Evolutionary conservation across 2,888 invertebrate species (phyloP).

Genomic region (Torymus tubicola): DNA sequence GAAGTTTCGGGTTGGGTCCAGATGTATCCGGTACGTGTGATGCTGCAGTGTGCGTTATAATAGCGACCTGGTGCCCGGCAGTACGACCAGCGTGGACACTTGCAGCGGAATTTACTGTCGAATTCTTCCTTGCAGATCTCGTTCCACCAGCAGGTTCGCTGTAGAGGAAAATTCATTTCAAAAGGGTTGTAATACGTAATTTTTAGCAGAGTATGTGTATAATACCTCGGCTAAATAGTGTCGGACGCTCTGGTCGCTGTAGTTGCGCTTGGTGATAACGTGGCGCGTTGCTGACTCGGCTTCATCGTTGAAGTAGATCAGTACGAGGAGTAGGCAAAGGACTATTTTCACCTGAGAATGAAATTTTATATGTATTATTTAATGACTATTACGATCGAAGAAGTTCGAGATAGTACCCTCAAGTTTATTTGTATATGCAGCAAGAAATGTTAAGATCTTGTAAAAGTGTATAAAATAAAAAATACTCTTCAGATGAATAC

Average conservation of each 20-base stretch:
- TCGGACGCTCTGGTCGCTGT: constrained; percentile 88
- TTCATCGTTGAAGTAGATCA: constrained; percentile 28
- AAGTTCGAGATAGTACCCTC: too few species aligned
- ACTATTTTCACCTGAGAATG: constrained; percentile 44
- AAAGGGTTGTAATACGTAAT: neutral
- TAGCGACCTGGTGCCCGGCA: constrained; percentile 92
- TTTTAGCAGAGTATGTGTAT: constrained; percentile 63
- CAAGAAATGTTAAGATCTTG: too few species aligned
- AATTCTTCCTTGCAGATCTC: constrained; percentile 96
- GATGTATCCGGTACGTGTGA: constrained; percentile 93
- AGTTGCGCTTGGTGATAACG: constrained; percentile 81
- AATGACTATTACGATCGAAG: neutral
- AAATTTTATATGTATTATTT: neutral
- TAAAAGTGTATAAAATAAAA: too few species aligned
- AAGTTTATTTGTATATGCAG: too few species aligned
- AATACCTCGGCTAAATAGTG: constrained; percentile 91
- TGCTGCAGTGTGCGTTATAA: constrained; percentile 93
- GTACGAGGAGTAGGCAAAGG: constrained; percentile 37
- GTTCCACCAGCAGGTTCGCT: constrained; percentile 96
- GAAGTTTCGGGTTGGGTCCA: constrained; percentile 87
- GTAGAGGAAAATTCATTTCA: neutral
- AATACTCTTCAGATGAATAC: too few species aligned
- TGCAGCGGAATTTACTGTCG: constrained; percentile 90
- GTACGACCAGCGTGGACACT: constrained; percentile 92
- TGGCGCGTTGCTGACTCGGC: constrained; percentile 47